Percentiles rank a stretch among this genome's conserved stretches.
These are phyloP conservation scores for Elanoides forficatus DNA, from an alignment of 2,113 vertebrate genomes.

Conservation along the genomic window DNA sequence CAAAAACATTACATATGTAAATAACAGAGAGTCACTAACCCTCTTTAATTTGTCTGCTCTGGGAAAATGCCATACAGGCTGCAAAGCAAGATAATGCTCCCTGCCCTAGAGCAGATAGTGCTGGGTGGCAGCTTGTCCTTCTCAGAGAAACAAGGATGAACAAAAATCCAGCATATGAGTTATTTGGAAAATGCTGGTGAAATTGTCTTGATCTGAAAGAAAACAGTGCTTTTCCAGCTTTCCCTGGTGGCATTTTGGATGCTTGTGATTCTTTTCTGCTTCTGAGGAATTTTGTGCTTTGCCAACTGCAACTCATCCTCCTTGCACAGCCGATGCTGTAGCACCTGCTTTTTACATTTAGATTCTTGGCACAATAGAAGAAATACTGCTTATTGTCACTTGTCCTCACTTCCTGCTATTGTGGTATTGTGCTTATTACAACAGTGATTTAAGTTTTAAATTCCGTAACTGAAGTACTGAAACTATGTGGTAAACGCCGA, in stretches of 20 bases:
- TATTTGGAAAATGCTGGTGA: not conserved
- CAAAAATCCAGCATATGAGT: not conserved
- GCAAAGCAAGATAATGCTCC: slow-evolving; percentile 20
- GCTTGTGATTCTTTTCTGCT: not conserved
- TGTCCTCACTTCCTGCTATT: not conserved
- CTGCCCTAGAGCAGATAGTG: slow-evolving; percentile 21
- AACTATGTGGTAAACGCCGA: accelerated
- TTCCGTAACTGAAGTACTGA: not conserved
- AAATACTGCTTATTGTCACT: not conserved
- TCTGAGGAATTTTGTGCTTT: not conserved
- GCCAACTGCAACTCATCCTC: not conserved
- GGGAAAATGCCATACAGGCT: not conserved
- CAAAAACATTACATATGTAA: slow-evolving; percentile 7
- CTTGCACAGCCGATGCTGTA: not conserved
- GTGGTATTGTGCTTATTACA: not conserved
- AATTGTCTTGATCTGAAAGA: not conserved
- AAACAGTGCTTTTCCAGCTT: not conserved
- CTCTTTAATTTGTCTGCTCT: slow-evolving; percentile 10
- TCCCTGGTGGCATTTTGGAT: not conserved
- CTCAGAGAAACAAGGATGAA: not conserved
- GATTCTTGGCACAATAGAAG: not conserved
- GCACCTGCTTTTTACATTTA: not conserved
- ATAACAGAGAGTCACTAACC: not conserved
- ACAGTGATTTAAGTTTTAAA: not conserved
- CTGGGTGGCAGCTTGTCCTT: not conserved